These are phyloP conservation scores for Perodicticus potto DNA, from an alignment of 2,797 vertebrate genomes.

Conservation along the genomic window DNA sequence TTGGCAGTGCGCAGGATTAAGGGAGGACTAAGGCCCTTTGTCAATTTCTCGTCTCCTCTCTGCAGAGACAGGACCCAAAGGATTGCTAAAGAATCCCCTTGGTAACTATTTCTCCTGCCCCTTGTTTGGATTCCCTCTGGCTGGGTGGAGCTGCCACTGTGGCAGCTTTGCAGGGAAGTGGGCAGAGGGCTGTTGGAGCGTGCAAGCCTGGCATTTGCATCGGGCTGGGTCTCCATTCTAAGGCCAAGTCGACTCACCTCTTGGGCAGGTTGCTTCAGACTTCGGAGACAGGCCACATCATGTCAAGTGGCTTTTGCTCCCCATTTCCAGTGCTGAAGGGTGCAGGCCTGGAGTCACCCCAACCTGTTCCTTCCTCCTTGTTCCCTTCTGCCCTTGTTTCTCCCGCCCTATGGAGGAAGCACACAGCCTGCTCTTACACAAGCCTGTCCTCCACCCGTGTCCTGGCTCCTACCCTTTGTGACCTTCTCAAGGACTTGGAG, in stretches of 20 bases:
- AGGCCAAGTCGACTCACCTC: conserved; percentile 16
- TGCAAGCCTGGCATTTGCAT: not conserved
- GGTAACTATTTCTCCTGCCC: conserved; percentile 70
- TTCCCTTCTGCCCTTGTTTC: not conserved
- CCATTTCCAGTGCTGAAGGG: not conserved
- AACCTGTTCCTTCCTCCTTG: not conserved
- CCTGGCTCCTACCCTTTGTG: not conserved
- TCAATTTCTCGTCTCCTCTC: conserved; percentile 78
- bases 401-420: not conserved
- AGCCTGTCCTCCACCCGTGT: accelerated
- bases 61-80: conserved; percentile 76
- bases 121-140: conserved; percentile 38
- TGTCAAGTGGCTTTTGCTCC: not conserved
- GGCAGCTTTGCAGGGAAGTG: not conserved
- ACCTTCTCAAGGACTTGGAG: not conserved
- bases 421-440: not conserved
- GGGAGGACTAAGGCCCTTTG: conserved; percentile 74
- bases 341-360: not conserved
- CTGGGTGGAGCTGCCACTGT: conserved; percentile 58
- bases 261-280: not conserved
- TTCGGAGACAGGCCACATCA: not conserved
- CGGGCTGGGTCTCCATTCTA: not conserved
- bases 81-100: conserved; percentile 74
- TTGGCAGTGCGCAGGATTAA: conserved; percentile 71
- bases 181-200: not conserved